phyloP scores from a whole-genome alignment of 2,113 vertebrate genomes.

The Cyphomyrus plagiostoma region DNA sequence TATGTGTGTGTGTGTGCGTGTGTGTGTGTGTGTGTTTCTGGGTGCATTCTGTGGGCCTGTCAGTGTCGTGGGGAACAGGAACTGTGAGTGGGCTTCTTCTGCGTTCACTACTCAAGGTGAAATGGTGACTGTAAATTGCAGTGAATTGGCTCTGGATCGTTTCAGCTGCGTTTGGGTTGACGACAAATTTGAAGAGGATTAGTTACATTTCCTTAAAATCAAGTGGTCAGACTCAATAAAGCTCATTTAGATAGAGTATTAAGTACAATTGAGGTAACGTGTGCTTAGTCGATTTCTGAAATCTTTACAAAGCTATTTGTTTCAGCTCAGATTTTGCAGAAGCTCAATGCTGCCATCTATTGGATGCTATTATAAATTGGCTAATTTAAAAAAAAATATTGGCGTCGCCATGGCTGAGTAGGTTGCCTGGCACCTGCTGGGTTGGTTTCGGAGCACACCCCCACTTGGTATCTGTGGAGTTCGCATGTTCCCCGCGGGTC shows the following conservation, averaged over 20 bases:
- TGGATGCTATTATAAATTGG: constrained; percentile 26
- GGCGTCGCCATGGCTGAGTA: background rate
- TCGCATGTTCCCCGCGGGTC: background rate
- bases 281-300: background rate
- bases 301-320: background rate
- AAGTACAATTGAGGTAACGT: background rate
- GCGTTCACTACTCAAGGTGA: background rate
- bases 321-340: constrained; percentile 10
- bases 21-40: background rate
- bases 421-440: background rate
- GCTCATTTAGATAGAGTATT: background rate
- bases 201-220: background rate
- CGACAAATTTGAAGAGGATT: background rate
- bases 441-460: background rate
- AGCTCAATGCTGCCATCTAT: constrained; percentile 61
- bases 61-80: background rate
- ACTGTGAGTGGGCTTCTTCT: background rate
- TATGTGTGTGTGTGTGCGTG: background rate
- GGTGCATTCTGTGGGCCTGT: background rate
- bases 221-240: background rate
- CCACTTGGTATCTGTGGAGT: background rate
- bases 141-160: background rate
- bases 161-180: background rate
- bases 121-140: background rate
- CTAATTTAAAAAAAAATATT: background rate